phyloP scores from a whole-genome alignment of 2,797 vertebrate species.

The Avahi laniger region DNA sequence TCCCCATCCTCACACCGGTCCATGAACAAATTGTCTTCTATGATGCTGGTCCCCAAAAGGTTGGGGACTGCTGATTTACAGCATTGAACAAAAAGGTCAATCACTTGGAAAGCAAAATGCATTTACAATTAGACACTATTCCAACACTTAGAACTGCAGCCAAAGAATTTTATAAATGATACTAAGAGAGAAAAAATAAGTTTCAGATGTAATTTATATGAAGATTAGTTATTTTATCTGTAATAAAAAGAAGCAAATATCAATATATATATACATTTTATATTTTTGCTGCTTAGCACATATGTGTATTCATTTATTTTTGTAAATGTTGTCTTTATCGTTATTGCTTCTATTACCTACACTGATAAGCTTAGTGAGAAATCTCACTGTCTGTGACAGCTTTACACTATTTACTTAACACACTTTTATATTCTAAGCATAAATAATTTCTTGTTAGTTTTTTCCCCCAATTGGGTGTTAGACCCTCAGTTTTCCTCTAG shows the following conservation, averaged over 20 bases:
- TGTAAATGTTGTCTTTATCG: neutral
- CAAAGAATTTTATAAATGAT: neutral
- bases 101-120: neutral
- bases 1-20: too few relatives aligned
- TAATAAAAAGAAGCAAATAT: conserved; percentile 8
- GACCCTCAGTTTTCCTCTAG: conserved; percentile 77
- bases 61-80: neutral
- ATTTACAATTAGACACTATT: neutral
- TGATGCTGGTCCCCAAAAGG: too few relatives aligned
- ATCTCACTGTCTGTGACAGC: neutral
- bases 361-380: neutral
- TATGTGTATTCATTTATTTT: neutral
- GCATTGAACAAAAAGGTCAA: neutral
- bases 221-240: neutral
- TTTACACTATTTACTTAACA: neutral
- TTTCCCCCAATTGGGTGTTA: neutral
- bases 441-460: neutral
- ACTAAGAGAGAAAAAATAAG: neutral
- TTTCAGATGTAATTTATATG: neutral
- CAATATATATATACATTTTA: neutral
- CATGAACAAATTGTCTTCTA: too few relatives aligned
- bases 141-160: neutral
- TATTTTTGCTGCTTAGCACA: neutral
- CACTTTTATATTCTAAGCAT: neutral
- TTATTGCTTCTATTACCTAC: neutral